Evolutionary conservation across 2,113 vertebrate species (phyloP), one percentile per base, ranked within the genome.

Genomic region (Hyperopisus bebe): DNA sequence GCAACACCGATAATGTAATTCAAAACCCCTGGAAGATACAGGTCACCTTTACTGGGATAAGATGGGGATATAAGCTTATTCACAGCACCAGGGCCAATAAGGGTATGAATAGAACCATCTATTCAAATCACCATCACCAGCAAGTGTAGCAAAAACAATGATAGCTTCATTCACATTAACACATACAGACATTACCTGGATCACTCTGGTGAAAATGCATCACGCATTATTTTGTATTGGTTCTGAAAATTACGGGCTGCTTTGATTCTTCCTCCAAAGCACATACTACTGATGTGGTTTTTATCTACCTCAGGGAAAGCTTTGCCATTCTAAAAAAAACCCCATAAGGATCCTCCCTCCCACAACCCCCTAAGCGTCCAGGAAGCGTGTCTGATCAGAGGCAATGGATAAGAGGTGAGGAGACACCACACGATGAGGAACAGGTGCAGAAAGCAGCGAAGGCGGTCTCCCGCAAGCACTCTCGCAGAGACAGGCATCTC

Each of bases 1-100:
- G 94, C 94, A 96, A 95, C 94, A 95, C 94, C 93, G 95, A 95
- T 94, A 95, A 93, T 94, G 94, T 93, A 92, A 92, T 35, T 95
- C 87, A 92, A 93, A 93, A 94, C 93, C 92, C 95, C 91, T 92
- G 92, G 88, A 94, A 95, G 21, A 62, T 90, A 93, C 93, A 93
- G 93, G 94, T 94, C 94, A 93, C 95, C 95, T 96, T 95, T 93
- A 91, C 91, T 87, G 90, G 93, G 92, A 94, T 93, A 95, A 94
- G 92, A 93, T 92, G 94, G 93, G 93, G 95, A 27, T 58, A 62
- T 58, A 13, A n/a, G 58, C 86, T 31, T 53, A 19, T 55, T 27
- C n/a, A 53, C 27, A 13, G 21, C 5, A 51, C 85, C 50, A 31
- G 27, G 31, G 50, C 51, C 31, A 50, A 35, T 55, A 87, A 87